These are phyloP conservation scores for Zaprionus vittiger DNA, from an alignment of 1,140 invertebrate species.

Conservation along the genomic window DNA sequence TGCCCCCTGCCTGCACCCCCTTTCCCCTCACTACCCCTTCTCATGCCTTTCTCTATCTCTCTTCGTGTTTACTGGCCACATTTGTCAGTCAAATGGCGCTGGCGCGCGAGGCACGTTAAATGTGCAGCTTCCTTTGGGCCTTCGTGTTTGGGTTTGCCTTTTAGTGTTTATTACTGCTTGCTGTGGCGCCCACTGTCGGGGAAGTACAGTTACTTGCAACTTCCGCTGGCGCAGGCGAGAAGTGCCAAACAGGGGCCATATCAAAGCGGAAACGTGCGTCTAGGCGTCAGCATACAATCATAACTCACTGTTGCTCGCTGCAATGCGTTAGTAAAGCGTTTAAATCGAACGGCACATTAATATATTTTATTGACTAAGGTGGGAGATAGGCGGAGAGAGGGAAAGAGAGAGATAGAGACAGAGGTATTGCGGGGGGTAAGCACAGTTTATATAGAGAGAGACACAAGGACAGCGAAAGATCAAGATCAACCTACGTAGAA, in stretches of 20 bases:
- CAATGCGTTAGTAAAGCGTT: slow-evolving; percentile 13
- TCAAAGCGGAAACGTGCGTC: slow-evolving; percentile 52
- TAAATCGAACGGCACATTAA: slow-evolving; percentile 43
- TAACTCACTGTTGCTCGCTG: slow-evolving; percentile 16
- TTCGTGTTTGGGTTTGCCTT: slow-evolving; percentile 22
- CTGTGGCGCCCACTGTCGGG: slow-evolving; percentile 59
- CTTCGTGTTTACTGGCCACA: slow-evolving; percentile 50
- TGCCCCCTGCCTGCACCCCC: background rate
- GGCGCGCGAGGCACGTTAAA: slow-evolving; percentile 26
- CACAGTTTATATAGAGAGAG: too few species aligned
- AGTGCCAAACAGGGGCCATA: slow-evolving; percentile 34
- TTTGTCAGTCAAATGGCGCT: slow-evolving; percentile 74
- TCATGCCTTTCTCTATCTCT: too few species aligned
- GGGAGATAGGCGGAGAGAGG: too few species aligned
- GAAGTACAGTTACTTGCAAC: slow-evolving; percentile 76
- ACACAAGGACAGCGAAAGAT: too few species aligned
- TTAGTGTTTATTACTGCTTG: slow-evolving; percentile 78
- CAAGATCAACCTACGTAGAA: too few species aligned
- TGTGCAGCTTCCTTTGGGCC: slow-evolving; percentile 59
- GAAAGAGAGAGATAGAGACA: background rate
- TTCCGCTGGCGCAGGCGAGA: slow-evolving; percentile 46
- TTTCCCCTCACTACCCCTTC: background rate
- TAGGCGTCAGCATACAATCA: slow-evolving; percentile 25
- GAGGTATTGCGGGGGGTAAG: accelerated
- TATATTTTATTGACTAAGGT: slow-evolving; percentile 64